Evolutionary conservation across 2,888 invertebrate genomes (phyloP), one percentile per base, ranked within the genome.

Genomic region (Tiphia femorata): DNA sequence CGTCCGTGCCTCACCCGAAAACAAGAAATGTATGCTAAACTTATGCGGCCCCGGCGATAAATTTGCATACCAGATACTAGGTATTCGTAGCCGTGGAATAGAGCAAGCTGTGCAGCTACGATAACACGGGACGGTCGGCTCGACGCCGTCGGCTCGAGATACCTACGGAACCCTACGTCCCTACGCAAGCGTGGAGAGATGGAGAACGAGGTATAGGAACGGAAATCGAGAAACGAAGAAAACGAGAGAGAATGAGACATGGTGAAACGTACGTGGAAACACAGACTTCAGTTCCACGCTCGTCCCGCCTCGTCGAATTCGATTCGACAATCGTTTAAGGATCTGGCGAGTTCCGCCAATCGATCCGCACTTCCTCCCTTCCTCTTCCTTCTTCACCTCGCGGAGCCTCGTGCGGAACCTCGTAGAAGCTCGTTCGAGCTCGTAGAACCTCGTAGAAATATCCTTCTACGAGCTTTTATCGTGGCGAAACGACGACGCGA

Each of bases 21-120:
- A 67, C 77, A 70, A 76, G 75, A 72, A 75, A 75, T 73, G 64
- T 76, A 75, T 76, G 76, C 67, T 73, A 73, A 75, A 72, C 63
- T 73, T 76, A 73, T 74, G 68, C 75, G 60, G 67, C 51, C 41
- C 21, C 44, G 46, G 40, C 64, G 57, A 67, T 64, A 61, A 67
- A 58, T 67, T 67, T 67, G 61, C 67, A 67, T 67, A 67, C 54
- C 64, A 70, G 72, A 72, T 73, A 76, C 72, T 68, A 66, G 68
- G 66, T 62, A 72, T 61, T 69, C 63, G 64, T 63, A 60, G 50
- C 60, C 69, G 63, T 64, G 67, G 73, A 71, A 73, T 62, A 64
- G 66, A 66, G 76, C 73, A 73, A 76, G 75, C 76, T 75, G 73
- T 62, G 70, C 70, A 51, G 66, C 67, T 49, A 73, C 67, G 72